These are phyloP conservation scores for Smittia aterrima DNA, from an alignment of 2,888 invertebrate genomes.

Conservation along the genomic window DNA sequence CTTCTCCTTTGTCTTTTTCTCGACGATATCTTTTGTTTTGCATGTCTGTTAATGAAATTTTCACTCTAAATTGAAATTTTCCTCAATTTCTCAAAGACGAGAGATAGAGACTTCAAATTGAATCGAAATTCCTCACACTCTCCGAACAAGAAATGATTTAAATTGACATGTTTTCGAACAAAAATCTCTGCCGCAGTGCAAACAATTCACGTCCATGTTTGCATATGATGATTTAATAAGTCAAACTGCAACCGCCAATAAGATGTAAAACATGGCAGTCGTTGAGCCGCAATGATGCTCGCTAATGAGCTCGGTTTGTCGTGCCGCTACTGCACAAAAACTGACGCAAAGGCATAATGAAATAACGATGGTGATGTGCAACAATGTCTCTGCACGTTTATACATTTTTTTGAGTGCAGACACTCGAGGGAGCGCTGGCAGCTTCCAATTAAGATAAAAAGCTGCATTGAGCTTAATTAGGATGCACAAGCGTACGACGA, in stretches of 20 bases:
- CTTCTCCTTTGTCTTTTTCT: constrained; percentile 9
- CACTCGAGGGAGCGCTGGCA: neutral
- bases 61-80: too few species aligned
- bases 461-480: constrained; percentile 30
- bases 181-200: too few species aligned
- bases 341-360: constrained; percentile 36
- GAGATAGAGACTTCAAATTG: too few species aligned
- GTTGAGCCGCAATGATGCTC: constrained; percentile 28
- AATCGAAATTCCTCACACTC: too few species aligned
- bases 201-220: neutral
- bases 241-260: constrained; percentile 36
- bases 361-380: constrained; percentile 35
- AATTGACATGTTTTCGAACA: too few species aligned
- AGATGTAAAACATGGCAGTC: constrained; percentile 40
- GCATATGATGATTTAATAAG: constrained; percentile 37
- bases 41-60: too few species aligned
- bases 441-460: constrained; percentile 41
- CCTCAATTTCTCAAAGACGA: too few species aligned
- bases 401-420: neutral
- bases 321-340: neutral
- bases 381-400: constrained; percentile 22
- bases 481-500: neutral
- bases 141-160: too few species aligned
- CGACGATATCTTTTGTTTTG: too few species aligned
- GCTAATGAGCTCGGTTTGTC: constrained; percentile 33